Base-by-base conservation (phyloP, 2,888 invertebrate species). In the Leptura quadrifasciata region DNA sequence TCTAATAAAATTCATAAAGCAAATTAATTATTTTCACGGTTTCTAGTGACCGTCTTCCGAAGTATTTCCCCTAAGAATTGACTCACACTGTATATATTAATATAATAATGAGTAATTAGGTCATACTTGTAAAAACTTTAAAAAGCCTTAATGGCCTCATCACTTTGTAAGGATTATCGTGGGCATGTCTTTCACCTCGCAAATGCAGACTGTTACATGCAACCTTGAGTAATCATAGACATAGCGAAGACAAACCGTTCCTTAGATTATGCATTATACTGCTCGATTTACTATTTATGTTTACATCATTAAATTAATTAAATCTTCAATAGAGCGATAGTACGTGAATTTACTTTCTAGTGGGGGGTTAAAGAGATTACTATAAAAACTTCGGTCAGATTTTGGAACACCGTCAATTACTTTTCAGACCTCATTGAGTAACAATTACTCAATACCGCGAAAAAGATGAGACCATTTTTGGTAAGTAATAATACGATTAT, bases 261-360 rank as follows among this genome's bases (percentile, higher is more conserved):
- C 60, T 60, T 60, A 47, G 58, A 60, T 70, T 70, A 58, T 39
- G 54, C 17, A 4, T 54, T 61, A 54, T 71, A 57, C 31, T 75
- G 78, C 73, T 71, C 74, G 78, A 76, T 61, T 78, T 75, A 75
- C 75, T 68, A 65, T 73, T 78, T 73, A 47, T 65, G 74, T 78
- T 75, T 78, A 74, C 78, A 74, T 78, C 78, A 78, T 73, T 73
- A 78, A 64, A 78, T 75, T 63, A 75, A 78, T 78, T 75, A 73
- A 78, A 76, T 68, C 74, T 64, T 64, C 70, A 68, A 61, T 74
- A 70, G 57, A 71, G 63, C 69, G 77, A 77, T 71, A 71, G 77
- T 63, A 58, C 69, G 39, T 31, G 18, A 17, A 18, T 21, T 61
- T 27, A 17, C 17, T 21, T 24, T 52, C 24, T 67, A 21, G 55